These are phyloP conservation scores for Drymodes brunneopygia DNA, from an alignment of 2,113 vertebrate genomes.

Conservation along the genomic window DNA sequence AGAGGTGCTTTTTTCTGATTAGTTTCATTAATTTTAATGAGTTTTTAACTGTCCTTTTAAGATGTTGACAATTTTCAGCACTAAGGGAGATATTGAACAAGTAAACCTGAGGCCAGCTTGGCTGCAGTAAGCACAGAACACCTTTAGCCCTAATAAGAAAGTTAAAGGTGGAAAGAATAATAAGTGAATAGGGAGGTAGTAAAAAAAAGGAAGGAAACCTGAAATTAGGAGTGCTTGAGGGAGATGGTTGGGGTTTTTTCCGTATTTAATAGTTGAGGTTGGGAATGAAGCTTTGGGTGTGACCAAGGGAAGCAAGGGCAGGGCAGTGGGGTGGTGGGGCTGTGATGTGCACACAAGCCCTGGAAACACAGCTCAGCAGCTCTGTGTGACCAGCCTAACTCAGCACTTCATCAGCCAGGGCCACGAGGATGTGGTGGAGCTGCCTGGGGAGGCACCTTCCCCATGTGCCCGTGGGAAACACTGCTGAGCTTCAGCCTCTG, in stretches of 20 bases:
- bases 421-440: neutral
- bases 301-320: accelerated
- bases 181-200: neutral
- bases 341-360: accelerated
- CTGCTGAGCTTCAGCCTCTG: neutral
- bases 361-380: neutral
- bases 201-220: neutral
- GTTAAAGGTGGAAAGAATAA: neutral
- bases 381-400: neutral
- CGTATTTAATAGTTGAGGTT: neutral
- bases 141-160: neutral
- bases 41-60: neutral
- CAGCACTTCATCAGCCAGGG: neutral
- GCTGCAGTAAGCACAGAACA: neutral
- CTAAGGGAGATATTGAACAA: neutral
- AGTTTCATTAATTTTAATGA: slow-evolving; percentile 31
- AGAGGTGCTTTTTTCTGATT: neutral
- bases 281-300: neutral
- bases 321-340: neutral
- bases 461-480: neutral
- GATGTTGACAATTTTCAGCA: neutral
- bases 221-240: neutral
- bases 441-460: neutral
- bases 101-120: neutral
- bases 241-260: accelerated